Percentiles rank a stretch among this genome's conserved stretches.
Conservation (phyloP, 2,797 vertebrate genomes). For the Sebastes vulpes region DNA sequence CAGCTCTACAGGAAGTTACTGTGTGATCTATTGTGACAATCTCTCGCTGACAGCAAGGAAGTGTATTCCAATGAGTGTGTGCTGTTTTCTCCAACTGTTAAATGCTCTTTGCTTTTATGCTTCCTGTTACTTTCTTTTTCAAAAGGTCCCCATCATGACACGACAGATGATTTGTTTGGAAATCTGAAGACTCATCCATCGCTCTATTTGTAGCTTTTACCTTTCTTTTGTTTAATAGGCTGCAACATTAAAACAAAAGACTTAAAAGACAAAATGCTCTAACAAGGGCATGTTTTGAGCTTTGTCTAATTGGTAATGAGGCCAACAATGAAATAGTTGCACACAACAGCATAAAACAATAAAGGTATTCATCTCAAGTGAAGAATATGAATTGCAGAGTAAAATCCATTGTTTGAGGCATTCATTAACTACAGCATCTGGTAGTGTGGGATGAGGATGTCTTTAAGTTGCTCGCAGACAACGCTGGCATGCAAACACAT, state of each 20-base stretch:
- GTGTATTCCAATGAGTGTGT: constrained; percentile 20
- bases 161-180: constrained; percentile 9
- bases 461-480: constrained; percentile 7
- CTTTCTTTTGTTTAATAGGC: not conserved
- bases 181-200: not conserved
- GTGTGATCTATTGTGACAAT: constrained; percentile 53
- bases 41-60: constrained; percentile 39
- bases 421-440: constrained; percentile 57
- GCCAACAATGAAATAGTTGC: constrained; percentile 1
- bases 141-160: not conserved
- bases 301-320: constrained; percentile 15
- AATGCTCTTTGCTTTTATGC: constrained; percentile 24
- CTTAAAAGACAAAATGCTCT: not conserved
- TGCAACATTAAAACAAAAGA: not conserved
- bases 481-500: not conserved
- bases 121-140: constrained; percentile 6
- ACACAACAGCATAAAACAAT: constrained; percentile 18
- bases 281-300: not conserved
- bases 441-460: constrained; percentile 45
- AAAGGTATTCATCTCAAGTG: constrained; percentile 18
- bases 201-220: not conserved
- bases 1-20: constrained; percentile 63
- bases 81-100: constrained; percentile 34
- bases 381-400: constrained; percentile 3
- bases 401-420: constrained; percentile 24